These are phyloP conservation scores for Apis dorsata DNA, from an alignment of 1,140 invertebrate genomes.

Conservation along the genomic window DNA sequence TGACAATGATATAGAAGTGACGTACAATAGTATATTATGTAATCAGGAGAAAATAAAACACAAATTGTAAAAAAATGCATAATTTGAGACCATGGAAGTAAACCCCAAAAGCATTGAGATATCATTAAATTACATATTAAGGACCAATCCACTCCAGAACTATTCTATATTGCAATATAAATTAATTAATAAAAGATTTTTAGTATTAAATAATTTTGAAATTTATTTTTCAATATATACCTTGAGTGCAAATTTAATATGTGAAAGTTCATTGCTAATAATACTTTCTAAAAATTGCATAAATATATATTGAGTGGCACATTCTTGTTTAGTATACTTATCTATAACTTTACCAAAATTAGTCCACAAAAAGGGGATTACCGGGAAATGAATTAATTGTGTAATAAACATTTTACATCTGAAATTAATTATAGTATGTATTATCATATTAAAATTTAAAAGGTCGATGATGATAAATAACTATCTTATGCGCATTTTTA, in stretches of 20 bases:
- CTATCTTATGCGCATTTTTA: constrained; percentile 47
- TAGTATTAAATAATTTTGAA: not conserved
- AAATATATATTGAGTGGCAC: constrained; percentile 69
- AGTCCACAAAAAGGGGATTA: constrained; percentile 74
- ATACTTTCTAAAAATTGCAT: constrained; percentile 74
- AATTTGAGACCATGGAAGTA: constrained; percentile 77
- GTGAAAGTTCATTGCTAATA: constrained; percentile 71
- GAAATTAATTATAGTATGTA: constrained; percentile 55
- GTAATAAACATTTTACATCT: constrained; percentile 75
- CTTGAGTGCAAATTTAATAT: constrained; percentile 71
- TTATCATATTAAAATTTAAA: constrained; percentile 30
- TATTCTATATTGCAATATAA: constrained; percentile 63
- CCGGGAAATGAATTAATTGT: constrained; percentile 74
- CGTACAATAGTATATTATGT: constrained; percentile 76
- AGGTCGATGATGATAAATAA: constrained; percentile 72
- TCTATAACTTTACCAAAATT: constrained; percentile 69
- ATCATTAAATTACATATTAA: constrained; percentile 74
- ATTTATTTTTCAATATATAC: constrained; percentile 48
- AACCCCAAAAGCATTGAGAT: constrained; percentile 76
- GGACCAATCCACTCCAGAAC: constrained; percentile 76
- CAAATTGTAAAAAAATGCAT: constrained; percentile 75
- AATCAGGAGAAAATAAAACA: constrained; percentile 76
- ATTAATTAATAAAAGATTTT: not conserved
- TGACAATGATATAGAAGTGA: constrained; percentile 74
- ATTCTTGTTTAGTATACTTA: constrained; percentile 67